Evolutionary conservation across 1,140 invertebrate species (phyloP), one percentile per base, ranked within the genome.

Genomic region (Formica exsecta): DNA sequence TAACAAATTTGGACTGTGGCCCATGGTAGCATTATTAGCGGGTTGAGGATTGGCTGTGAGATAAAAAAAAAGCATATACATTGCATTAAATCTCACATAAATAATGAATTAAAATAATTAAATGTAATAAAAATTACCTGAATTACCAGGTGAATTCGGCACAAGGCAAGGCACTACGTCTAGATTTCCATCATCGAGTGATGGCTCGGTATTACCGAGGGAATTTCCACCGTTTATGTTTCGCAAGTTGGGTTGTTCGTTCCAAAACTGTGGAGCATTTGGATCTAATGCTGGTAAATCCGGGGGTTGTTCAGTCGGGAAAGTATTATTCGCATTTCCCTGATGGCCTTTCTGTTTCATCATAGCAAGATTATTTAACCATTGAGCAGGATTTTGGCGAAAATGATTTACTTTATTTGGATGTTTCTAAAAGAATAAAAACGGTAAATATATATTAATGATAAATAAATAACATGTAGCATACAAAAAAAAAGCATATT

Each of bases 391-490:
- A 93, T 97, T 97, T 93, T 97, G 97, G 89, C 97, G 96, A 95
- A 98, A 97, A 92, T 98, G 98, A 62, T 97, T 98, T 91, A 98
- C 96, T 96, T 98, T 98, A 88, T 98, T 95, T 41, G 98, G 98
- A 95, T 98, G 97, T 96, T 98, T 98, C 96, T 98, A 95, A 59
- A 95, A 95, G 84, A 92, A 75, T 29, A 54, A 66, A 70, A 89
- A 76, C 44, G 44, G 9, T 70, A 11, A 13, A 85, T 85, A 51
- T 59, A 44, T 41, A 62, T 77, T 74, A 61, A 68, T 77, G 71
- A 62, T 57, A 83, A 80, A 65, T 9, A 19, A 75, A 38, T 29
- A 41, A 65, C 5, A 11, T 61, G 3, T 80, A 2, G 0, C 25
- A 59, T 79, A 29, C 2, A 2, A 19, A 76, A 62, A 41, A 32